phyloP scores from a whole-genome alignment of 2,888 invertebrate species.

The Sepioteuthis lessoniana region DNA sequence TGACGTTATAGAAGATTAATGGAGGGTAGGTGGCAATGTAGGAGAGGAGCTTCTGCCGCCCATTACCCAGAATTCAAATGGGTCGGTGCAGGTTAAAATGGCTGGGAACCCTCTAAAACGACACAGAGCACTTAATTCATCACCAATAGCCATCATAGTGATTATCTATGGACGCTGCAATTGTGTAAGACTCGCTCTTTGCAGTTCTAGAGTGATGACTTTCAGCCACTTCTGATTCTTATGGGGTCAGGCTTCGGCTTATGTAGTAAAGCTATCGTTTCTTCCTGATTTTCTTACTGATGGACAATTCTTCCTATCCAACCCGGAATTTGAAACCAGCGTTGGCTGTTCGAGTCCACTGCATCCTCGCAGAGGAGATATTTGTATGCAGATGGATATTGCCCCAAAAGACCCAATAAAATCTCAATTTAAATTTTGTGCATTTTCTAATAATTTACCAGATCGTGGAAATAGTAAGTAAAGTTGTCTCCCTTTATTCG shows the following conservation, averaged over 20 bases:
- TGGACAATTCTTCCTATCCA: too few relatives aligned
- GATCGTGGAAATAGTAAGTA: too few relatives aligned
- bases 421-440: too few relatives aligned
- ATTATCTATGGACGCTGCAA: neutral
- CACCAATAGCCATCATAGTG: neutral
- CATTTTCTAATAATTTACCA: too few relatives aligned
- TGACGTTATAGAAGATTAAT: neutral
- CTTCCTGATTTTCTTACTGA: too few relatives aligned
- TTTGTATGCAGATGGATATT: too few relatives aligned
- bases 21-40: neutral
- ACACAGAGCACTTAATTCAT: neutral
- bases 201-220: neutral
- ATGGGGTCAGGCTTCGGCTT: neutral
- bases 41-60: neutral
- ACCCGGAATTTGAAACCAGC: too few relatives aligned
- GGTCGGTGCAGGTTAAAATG: neutral
- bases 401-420: too few relatives aligned
- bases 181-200: neutral
- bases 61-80: constrained; percentile 21
- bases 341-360: too few relatives aligned
- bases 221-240: neutral
- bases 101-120: constrained; percentile 18
- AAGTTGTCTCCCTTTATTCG: too few relatives aligned
- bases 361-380: too few relatives aligned
- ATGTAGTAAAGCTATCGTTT: too few relatives aligned